Base-by-base conservation (phyloP, 1,140 invertebrate genomes). In the Andricus grossulariae region DNA sequence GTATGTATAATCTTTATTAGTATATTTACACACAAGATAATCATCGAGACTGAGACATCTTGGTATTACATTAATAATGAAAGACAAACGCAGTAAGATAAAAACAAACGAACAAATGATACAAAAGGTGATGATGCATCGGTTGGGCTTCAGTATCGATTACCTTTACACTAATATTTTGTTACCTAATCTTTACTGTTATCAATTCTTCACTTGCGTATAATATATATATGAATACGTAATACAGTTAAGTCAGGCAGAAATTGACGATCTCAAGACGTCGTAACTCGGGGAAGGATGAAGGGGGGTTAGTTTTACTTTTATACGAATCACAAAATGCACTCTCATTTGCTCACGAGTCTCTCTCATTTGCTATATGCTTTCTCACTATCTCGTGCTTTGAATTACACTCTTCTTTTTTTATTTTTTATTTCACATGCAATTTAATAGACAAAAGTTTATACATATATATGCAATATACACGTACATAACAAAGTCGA, bases 71-170 rank as follows among this genome's bases (percentile, higher is more conserved):
- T 89, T 89, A 87, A 90, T 89, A 90, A 90, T 91, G 89, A 91
- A 91, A 90, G 89, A 90, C 90, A 91, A 91, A 91, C 88, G 89
- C 88, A 91, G 85, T 89, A 90, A 90, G 88, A 90, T 90, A 90
- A 88, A 90, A 90, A 90, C 88, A 90, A 91, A 91, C 87, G 85
- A 90, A 90, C 87, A 90, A 90, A 90, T 90, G 88, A 90, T 90
- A 91, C 88, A 91, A 91, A 90, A 88, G 86, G 84, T 90, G 88
- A 90, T 88, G 85, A 89, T 90, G 89, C 88, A 86, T 84, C 80
- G 79, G 72, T 84, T 80, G 79, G 81, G 77, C 78, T 85, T 90
- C 80, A 85, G 85, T 89, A 87, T 87, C 82, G 83, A 76, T 81
- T 86, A 87, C 87, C 76, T 81, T 83, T 86, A 86, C 75, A 74